A percentile compares a stretch with the other conserved stretches of the same genome.
Conservation (phyloP, 2,888 invertebrate genomes). For the Tetrapedia diversipes region DNA sequence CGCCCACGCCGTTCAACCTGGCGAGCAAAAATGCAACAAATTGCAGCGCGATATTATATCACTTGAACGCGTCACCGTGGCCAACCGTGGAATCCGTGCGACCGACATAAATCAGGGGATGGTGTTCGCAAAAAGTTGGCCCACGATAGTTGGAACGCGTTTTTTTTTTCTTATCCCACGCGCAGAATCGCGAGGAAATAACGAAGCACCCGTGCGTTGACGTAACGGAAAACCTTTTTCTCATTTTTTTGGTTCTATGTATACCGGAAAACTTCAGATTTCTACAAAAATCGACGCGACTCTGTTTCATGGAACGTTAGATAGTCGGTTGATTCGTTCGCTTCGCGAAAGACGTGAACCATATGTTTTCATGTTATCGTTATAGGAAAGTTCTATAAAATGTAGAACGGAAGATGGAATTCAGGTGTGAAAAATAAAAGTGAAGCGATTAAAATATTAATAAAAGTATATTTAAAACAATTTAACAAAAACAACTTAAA, state of each 20-base stretch:
- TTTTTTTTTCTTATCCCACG: slow-evolving; percentile 42
- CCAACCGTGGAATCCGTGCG: slow-evolving; percentile 9
- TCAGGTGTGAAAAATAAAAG: too few species aligned
- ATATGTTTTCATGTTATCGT: too few species aligned
- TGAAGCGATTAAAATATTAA: too few species aligned
- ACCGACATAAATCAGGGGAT: slow-evolving; percentile 46
- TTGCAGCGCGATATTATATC: slow-evolving; percentile 28
- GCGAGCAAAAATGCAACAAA: slow-evolving; percentile 23
- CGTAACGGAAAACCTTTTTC: too few species aligned
- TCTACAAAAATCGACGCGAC: slow-evolving; percentile 8
- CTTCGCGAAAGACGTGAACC: too few species aligned
- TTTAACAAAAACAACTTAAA: too few species aligned
- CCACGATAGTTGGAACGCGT: neutral
- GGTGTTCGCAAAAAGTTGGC: slow-evolving; percentile 35
- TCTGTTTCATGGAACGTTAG: slow-evolving; percentile 15
- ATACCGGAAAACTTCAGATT: too few species aligned
- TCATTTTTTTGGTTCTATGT: too few species aligned
- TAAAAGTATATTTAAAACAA: too few species aligned
- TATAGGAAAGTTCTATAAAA: too few species aligned
- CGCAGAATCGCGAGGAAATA: slow-evolving; percentile 4
- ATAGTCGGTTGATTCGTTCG: too few species aligned
- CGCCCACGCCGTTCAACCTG: neutral
- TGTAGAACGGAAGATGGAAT: too few species aligned
- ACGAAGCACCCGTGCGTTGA: slow-evolving; percentile 4
- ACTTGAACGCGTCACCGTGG: slow-evolving; percentile 32